Percentiles rank a stretch among this genome's conserved stretches.
Evolutionary conservation across 2,888 invertebrate genomes (phyloP).

Genomic region (Spatulosminthurus flaviceps): DNA sequence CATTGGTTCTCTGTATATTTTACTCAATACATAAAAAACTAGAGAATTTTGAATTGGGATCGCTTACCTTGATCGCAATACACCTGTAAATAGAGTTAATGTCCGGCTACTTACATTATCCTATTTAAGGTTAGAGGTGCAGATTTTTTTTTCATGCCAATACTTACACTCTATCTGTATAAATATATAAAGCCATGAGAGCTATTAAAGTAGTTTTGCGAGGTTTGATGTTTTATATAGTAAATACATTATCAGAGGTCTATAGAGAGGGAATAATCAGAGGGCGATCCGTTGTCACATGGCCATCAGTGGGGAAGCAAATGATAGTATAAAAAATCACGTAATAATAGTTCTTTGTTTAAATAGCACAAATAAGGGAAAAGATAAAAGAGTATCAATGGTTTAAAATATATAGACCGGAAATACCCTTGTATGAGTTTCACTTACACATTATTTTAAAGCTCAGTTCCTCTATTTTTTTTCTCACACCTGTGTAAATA

Average conservation of each 20-base stretch:
- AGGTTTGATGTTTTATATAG: too few species aligned
- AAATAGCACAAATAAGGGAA: neutral
- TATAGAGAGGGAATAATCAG: neutral
- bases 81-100: neutral
- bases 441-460: slow-evolving; percentile 27
- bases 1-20: too few species aligned
- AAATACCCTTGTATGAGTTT: slow-evolving; percentile 5
- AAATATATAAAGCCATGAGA: too few species aligned
- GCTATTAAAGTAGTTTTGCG: too few species aligned
- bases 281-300: slow-evolving; percentile 22
- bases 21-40: too few species aligned
- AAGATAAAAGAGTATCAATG: neutral
- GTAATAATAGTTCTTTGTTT: slow-evolving; percentile 27
- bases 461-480: slow-evolving; percentile 27
- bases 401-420: slow-evolving; percentile 11
- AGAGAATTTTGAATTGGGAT: neutral
- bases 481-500: too few species aligned
- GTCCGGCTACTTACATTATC: neutral
- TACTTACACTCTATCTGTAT: too few species aligned
- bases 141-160: too few species aligned
- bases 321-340: slow-evolving; percentile 14
- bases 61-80: slow-evolving; percentile 8
- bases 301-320: slow-evolving; percentile 15
- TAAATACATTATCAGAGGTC: too few species aligned
- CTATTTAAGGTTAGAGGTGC: too few species aligned